These are phyloP conservation scores for Xenopus borealis DNA, from an alignment of 2,113 vertebrate genomes.

Conservation along the genomic window DNA sequence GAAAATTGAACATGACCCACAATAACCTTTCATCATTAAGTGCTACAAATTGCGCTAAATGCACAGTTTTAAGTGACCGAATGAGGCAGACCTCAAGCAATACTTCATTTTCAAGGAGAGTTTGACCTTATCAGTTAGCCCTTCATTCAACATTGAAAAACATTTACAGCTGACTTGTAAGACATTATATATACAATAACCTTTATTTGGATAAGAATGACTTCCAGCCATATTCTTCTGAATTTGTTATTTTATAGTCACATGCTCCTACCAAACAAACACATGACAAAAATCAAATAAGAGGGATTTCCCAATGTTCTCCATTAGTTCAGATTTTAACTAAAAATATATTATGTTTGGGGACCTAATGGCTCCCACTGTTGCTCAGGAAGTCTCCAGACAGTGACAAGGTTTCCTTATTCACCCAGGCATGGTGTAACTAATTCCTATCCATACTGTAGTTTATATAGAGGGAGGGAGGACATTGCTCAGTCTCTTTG, in stretches of 20 bases:
- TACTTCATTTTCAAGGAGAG: slow-evolving; percentile 87
- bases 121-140: slow-evolving; percentile 80
- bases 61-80: slow-evolving; percentile 81
- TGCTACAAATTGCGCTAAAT: slow-evolving; percentile 93
- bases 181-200: slow-evolving; percentile 75
- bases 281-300: neutral
- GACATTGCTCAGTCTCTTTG: too few relatives aligned
- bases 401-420: too few relatives aligned
- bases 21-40: slow-evolving; percentile 97
- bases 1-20: slow-evolving; percentile 97
- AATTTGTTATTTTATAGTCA: too few relatives aligned
- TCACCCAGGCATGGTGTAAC: too few relatives aligned
- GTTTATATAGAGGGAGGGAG: too few relatives aligned
- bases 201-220: slow-evolving; percentile 68
- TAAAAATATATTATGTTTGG: too few relatives aligned
- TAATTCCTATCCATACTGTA: too few relatives aligned
- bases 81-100: slow-evolving; percentile 71
- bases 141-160: slow-evolving; percentile 82
- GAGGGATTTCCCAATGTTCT: too few relatives aligned
- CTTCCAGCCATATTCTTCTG: too few relatives aligned
- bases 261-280: neutral
- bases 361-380: too few relatives aligned
- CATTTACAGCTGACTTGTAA: slow-evolving; percentile 78
- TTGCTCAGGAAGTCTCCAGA: too few relatives aligned
- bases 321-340: too few relatives aligned